Conservation (phyloP, 1,140 invertebrate genomes). For the Camponotus vicinus region DNA sequence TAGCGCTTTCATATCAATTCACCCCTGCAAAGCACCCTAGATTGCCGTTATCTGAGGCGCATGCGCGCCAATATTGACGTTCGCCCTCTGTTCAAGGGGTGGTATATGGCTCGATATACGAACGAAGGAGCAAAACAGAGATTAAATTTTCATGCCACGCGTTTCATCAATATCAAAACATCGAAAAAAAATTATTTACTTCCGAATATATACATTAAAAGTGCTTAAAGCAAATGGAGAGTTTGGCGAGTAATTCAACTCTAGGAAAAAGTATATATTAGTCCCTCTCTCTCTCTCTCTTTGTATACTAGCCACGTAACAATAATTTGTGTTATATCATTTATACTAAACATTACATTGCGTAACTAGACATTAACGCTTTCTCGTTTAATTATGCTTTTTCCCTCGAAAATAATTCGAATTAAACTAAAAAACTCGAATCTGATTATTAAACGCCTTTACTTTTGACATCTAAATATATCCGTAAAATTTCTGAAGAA, state of each 20-base stretch:
- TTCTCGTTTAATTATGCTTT: not conserved
- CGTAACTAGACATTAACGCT: not conserved
- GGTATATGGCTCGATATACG: slow-evolving; percentile 74
- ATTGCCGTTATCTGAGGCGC: slow-evolving; percentile 70
- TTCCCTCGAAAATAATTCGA: not conserved
- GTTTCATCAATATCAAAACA: slow-evolving; percentile 54
- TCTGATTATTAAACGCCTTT: not conserved
- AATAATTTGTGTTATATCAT: not conserved
- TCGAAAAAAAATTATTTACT: not conserved
- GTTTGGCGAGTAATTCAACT: not conserved
- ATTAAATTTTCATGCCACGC: slow-evolving; percentile 75
- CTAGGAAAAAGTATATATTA: not conserved
- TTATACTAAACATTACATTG: not conserved
- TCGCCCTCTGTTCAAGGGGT: slow-evolving; percentile 65
- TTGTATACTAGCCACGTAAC: not conserved
- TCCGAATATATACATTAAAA: not conserved
- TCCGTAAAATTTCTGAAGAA: too few relatives aligned
- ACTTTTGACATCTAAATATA: too few relatives aligned
- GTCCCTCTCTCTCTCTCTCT: too few relatives aligned
- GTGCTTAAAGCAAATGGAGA: not conserved
- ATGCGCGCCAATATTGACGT: slow-evolving; percentile 83
- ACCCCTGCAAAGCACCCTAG: slow-evolving; percentile 26
- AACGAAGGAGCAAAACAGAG: slow-evolving; percentile 74
- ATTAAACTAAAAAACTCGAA: not conserved
- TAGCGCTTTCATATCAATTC: slow-evolving; percentile 18